Evolutionary conservation across 1,140 invertebrate species (phyloP), one percentile per base, ranked within the genome.

Genomic region (Drosophila rufa): DNA sequence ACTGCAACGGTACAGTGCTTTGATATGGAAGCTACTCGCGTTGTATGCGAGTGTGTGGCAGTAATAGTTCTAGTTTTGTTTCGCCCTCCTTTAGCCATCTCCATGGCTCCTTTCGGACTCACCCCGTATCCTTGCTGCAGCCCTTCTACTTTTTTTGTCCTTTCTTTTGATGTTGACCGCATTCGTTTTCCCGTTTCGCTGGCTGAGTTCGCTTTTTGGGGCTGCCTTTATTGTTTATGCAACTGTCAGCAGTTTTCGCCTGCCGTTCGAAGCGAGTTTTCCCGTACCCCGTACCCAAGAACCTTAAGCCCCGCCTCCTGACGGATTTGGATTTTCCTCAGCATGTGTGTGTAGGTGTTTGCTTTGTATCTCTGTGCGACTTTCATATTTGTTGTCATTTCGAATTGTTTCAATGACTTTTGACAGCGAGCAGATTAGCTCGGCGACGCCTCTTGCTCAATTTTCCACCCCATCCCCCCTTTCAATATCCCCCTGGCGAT

Each of bases 331-430:
- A 68, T 51, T 38, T 57, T 19, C 30, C n/a, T 17, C 22, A 19
- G 19, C 30, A 27, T 48, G 46, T 48, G 36, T 25, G 14, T 65
- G 17, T 75, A 61, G 74, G 58, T 81, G 61, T 74, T 80, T 83
- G 84, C 78, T 64, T 74, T 77, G 68, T 46, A 64, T 64, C 60
- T 87, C 59, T 73, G 67, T 75, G 69, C 76, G 82, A 76, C 74
- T 79, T 81, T 50, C 74, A 89, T 89, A 89, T 87, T 89, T 87
- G 84, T 84, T 89, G 84, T 89, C 84, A 89, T 90, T 87, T 79
- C 84, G 73, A 87, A 87, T 87, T 89, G 84, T 87, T 89, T 84
- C 84, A 80, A 76, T 79, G 84, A 87, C 84, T 87, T 87, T 84
- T 87, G 84, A 87, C 84, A 87, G 84, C 68, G 62, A 80, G 76